phyloP scores from a whole-genome alignment of 2,113 vertebrate species.

The Thunnus maccoyii region DNA sequence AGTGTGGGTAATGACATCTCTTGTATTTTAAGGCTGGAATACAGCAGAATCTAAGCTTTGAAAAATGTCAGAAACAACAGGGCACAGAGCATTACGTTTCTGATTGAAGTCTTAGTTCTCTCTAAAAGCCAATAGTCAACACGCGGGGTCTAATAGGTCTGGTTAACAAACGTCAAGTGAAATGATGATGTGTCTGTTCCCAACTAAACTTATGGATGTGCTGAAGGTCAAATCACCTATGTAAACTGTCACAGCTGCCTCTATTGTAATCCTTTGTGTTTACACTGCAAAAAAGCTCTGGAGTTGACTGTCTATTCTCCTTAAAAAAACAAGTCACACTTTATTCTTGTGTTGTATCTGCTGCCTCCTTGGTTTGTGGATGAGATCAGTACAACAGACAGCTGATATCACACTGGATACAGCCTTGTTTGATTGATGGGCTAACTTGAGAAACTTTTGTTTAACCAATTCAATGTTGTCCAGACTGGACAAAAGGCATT shows the following conservation, averaged over 20 bases:
- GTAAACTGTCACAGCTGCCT: background rate
- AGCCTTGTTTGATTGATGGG: conserved; percentile 1
- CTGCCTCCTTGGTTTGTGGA: background rate
- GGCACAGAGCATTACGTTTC: background rate
- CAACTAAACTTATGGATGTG: background rate
- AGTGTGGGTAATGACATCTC: conserved; percentile 32
- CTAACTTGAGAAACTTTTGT: background rate
- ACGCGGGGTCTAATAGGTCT: background rate
- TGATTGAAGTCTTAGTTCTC: background rate
- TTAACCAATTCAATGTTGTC: background rate
- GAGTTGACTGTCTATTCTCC: background rate
- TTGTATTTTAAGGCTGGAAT: background rate
- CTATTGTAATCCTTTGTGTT: background rate
- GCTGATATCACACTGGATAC: conserved; percentile 11
- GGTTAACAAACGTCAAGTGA: background rate
- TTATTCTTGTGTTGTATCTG: background rate
- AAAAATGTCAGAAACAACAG: conserved; percentile 12
- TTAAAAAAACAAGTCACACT: background rate
- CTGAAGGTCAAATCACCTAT: background rate
- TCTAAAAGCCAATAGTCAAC: conserved; percentile 2
- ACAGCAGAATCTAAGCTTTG: conserved; percentile 9
- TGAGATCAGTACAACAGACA: conserved; percentile 10
- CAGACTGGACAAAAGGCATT: background rate
- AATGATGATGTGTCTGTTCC: background rate
- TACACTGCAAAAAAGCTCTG: background rate